A percentile compares a stretch with the other conserved stretches of the same genome.
Evolutionary conservation across 2,113 vertebrate species (phyloP).

Genomic region (Bucco capensis): DNA sequence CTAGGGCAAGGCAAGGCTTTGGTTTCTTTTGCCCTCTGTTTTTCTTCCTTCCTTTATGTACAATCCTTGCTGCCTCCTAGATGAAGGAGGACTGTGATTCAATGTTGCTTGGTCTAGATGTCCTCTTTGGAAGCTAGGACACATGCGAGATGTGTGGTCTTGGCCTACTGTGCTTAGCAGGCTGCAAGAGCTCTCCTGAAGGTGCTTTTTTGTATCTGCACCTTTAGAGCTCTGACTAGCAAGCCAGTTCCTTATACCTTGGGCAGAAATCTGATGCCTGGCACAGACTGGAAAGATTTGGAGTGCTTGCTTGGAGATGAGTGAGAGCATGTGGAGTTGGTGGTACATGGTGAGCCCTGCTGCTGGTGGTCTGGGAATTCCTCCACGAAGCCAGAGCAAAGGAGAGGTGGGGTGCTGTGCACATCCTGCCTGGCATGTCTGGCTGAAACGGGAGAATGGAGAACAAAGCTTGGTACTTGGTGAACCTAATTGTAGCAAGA

Average conservation of each 20-base stretch:
- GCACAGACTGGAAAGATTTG: background rate
- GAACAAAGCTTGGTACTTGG: background rate
- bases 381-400: background rate
- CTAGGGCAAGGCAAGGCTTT: background rate
- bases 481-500: background rate
- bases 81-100: background rate
- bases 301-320: background rate
- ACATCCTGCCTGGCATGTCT: fast-evolving
- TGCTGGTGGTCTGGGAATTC: background rate
- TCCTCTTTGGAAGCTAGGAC: background rate
- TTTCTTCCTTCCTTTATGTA: background rate
- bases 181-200: background rate
- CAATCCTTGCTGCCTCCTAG: background rate
- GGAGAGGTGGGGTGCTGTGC: background rate
- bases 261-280: background rate
- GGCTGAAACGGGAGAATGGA: background rate
- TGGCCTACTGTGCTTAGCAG: background rate
- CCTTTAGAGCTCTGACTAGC: background rate
- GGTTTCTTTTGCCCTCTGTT: background rate
- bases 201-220: background rate
- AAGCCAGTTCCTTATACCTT: background rate
- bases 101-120: background rate
- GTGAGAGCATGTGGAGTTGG: background rate
- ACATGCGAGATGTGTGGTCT: background rate
- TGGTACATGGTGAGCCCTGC: background rate